Conservation (phyloP, 2,797 vertebrate genomes). For the Manis crassicaudata region DNA sequence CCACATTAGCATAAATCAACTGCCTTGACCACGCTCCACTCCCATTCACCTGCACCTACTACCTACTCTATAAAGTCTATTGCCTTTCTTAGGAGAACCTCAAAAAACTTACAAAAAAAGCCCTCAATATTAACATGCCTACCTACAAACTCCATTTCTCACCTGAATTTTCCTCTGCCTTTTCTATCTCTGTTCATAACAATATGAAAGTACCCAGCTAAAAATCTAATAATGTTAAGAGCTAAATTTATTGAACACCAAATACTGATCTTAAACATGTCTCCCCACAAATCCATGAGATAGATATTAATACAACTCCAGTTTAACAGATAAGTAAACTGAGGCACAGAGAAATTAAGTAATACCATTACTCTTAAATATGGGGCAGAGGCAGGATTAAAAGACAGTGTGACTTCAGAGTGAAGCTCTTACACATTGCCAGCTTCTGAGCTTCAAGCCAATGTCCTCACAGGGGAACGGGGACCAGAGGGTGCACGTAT, state of each 20-base stretch:
- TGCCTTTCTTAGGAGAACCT: neutral
- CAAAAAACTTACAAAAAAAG: neutral
- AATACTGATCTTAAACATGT: neutral
- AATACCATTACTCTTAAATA: neutral
- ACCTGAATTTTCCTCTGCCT: neutral
- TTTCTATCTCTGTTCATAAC: neutral
- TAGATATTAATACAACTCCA: neutral
- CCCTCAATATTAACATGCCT: neutral
- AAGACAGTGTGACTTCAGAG: neutral
- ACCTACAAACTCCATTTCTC: neutral
- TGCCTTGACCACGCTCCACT: neutral
- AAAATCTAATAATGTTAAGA: neutral
- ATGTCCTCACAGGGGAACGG: neutral
- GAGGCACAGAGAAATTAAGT: neutral
- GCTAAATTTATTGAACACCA: neutral
- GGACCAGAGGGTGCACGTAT: accelerated
- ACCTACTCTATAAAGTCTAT: neutral
- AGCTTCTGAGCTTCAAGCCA: neutral
- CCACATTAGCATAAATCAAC: neutral
- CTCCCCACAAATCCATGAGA: neutral
- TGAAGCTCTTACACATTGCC: neutral
- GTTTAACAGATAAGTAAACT: neutral
- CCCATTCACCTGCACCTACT: neutral
- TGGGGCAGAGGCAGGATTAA: neutral
- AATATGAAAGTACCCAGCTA: neutral